Conservation (phyloP, 2,888 invertebrate genomes). For the Morinoia aosen region DNA sequence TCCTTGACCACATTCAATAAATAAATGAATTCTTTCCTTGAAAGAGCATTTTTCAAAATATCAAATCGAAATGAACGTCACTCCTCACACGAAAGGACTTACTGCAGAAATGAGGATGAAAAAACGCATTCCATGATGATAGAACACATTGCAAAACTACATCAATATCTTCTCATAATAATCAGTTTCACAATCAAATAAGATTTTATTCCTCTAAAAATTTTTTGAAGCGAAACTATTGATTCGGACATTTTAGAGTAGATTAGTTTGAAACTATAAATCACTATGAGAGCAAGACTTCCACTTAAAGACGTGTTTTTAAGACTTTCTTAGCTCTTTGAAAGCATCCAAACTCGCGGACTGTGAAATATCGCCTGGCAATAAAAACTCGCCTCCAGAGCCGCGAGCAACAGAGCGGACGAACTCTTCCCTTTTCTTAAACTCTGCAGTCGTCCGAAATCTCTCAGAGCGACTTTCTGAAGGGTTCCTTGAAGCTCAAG, state of each 20-base stretch:
- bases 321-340: not conserved
- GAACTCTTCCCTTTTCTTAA: not conserved
- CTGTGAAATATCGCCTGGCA: not conserved
- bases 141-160: too few species aligned
- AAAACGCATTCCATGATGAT: too few species aligned
- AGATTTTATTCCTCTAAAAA: not conserved
- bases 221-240: not conserved
- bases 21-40: too few species aligned
- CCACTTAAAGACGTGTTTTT: not conserved
- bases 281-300: not conserved
- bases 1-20: too few species aligned
- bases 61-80: too few species aligned
- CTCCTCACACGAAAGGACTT: too few species aligned
- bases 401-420: not conserved
- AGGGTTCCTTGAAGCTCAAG: conserved; percentile 46
- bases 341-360: not conserved
- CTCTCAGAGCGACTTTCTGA: conserved; percentile 29
- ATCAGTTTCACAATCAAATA: too few species aligned
- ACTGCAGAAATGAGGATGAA: too few species aligned
- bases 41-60: too few species aligned
- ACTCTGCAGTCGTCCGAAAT: conserved; percentile 9
- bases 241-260: not conserved
- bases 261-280: too few species aligned
- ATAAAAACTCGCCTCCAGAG: not conserved
- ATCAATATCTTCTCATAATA: too few species aligned